Base-by-base conservation (phyloP, 1,140 invertebrate species). In the Calycopis cecrops region DNA sequence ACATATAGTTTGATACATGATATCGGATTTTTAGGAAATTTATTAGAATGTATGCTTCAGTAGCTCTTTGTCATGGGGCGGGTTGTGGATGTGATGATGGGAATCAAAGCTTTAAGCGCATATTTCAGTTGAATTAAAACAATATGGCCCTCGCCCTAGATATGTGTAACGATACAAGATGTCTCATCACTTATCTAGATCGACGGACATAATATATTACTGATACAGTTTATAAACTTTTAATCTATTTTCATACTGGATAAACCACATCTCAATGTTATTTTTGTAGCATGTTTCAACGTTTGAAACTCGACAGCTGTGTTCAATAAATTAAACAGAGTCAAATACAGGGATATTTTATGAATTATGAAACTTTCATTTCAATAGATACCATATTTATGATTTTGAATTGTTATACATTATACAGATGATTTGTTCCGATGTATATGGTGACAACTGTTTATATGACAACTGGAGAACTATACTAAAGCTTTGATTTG, bases 261-360 rank as follows among this genome's bases (percentile, higher is more conserved):
- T 71, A 63, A 76, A 76, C 69, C 67, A 72, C 62, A 65, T 78
- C 69, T 69, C 71, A 67, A 75, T 69, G 67, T 75, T 69, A 73
- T 82, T 71, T 72, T 73, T 74, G 65, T 71, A 72, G 67, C 44
- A 68, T 52, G 63, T 76, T 74, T 77, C 79, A 76, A 28, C 52
- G 40, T 53, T 53, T 53, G 52, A 28, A 40, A 53, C 66, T 67
- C 64, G 72, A 73, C 68, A 69, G 64, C 71, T 79, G 81, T 85
- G 78, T 82, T 80, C 79, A 85, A 71, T 68, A 76, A 79, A 85
- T 74, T 71, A 70, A 79, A 85, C 82, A 85, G 82, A 85, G 82
- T 85, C 69, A 72, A 74, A 85, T 85, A 85, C 82, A 85, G 82
- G 82, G 82, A 85, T 84, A 85, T 79, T 84, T 82, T 85, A 83